A percentile compares a stretch with the other conserved stretches of the same genome.
Conservation (phyloP, 2,888 invertebrate species). For the Philopedon plagiatum region DNA sequence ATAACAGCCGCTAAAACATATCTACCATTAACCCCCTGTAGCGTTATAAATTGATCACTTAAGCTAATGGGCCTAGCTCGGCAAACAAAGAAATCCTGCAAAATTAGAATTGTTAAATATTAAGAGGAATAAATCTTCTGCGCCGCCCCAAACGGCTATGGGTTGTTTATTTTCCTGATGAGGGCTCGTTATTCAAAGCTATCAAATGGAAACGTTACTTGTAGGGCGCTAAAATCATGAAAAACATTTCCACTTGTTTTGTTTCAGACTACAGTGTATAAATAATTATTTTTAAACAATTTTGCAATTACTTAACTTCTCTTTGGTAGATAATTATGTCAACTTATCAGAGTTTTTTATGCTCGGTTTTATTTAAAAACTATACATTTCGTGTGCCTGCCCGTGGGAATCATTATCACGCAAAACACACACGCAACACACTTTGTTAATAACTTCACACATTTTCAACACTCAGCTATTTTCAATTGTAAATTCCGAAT, state of each 20-base stretch:
- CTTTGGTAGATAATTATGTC: no score
- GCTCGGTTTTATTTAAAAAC: no score
- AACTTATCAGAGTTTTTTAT: no score
- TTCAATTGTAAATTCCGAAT: no score
- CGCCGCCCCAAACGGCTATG: neutral
- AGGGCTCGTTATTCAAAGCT: neutral
- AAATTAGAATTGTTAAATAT: slow-evolving; percentile 36
- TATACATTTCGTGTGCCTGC: no score
- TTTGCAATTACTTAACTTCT: no score
- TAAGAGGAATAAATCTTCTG: slow-evolving; percentile 23
- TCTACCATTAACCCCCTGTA: neutral
- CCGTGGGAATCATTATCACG: no score
- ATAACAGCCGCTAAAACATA: neutral
- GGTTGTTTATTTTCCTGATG: neutral
- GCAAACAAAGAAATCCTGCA: slow-evolving; percentile 19
- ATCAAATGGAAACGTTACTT: neutral
- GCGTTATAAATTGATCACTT: slow-evolving; percentile 23
- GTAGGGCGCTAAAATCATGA: neutral
- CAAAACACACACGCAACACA: no score
- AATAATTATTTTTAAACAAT: no score
- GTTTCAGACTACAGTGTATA: no score
- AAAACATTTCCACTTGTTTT: neutral
- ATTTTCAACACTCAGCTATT: no score
- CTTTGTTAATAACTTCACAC: no score
- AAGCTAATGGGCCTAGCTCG: slow-evolving; percentile 3